Evolutionary conservation across 2,797 vertebrate species (phyloP), one percentile per base, ranked within the genome.

Genomic region (Coendou prehensilis): DNA sequence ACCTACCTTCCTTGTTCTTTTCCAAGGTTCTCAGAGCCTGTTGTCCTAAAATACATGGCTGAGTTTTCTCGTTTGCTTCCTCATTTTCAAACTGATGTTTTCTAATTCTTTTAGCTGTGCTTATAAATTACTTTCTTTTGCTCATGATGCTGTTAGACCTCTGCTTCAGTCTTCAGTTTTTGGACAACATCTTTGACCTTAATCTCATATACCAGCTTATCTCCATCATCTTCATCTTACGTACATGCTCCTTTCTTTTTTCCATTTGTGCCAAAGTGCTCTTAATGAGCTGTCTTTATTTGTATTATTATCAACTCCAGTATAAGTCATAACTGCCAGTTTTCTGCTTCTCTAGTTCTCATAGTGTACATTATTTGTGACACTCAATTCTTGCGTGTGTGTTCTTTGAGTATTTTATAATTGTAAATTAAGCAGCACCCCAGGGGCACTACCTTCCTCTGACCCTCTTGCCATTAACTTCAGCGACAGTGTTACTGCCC

Each of bases 331-430:
- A 37, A 99, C 99, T 3, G 99, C 99, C 96, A 99, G 98, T 97
- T 99, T 99, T 98, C 99, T 99, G 99, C 99, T 99, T 97, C 99
- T 99, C 98, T 99, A 99, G 98, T 99, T 99, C 98, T 99, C 99
- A 84, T 99, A 99, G 98, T 99, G 99, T 96, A 99, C 99, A 50
- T 99, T 99, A 98, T 99, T 99, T 84, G 99, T 99, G 87, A 99
- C 99, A 76, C 99, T 99, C 97, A 99, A 98, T 98, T 99, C 99
- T 98, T 99, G 99, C 99, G 99, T 99, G 94, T 99, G 99, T 98
- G 99, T 99, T 98, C 99, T 99, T 67, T 28, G 50, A 26, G 41
- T 30, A 10, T 57, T 73, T 73, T 73, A 18, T 8, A 41, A 56
- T 89, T 64, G 33, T 85, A 85, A 90, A 79, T 50, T 99, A 99